These are phyloP conservation scores for Petaurus breviceps DNA, from an alignment of 2,113 vertebrate genomes.

Conservation along the genomic window DNA sequence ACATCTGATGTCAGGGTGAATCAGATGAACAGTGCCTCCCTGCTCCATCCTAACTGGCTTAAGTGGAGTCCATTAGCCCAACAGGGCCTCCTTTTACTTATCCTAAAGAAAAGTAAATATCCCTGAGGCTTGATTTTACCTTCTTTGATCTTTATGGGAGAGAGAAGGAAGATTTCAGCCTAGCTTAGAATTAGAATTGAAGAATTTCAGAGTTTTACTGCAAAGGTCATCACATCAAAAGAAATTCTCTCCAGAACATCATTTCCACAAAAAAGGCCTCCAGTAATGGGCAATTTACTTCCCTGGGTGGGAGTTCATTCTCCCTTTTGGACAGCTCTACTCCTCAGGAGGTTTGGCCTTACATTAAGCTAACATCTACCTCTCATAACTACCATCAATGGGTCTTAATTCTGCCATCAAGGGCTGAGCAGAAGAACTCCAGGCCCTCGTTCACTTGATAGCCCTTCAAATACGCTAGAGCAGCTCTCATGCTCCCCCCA, in stretches of 20 bases:
- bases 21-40: background rate
- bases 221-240: background rate
- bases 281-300: background rate
- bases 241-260: background rate
- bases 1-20: background rate
- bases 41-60: background rate
- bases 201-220: background rate
- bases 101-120: background rate
- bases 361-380: background rate
- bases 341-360: too few species aligned
- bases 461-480: background rate
- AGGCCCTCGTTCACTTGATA: background rate
- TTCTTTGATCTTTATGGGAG: background rate
- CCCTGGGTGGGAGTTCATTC: background rate
- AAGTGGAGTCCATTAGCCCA: background rate
- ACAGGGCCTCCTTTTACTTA: background rate
- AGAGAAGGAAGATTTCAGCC: background rate
- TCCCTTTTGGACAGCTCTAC: background rate
- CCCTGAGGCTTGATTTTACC: background rate
- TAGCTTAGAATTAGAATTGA: background rate
- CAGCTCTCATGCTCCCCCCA: background rate
- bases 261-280: background rate
- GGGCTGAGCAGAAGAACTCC: background rate
- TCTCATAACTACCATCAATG: background rate
- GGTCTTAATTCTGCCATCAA: background rate